Percentiles rank a stretch among this genome's conserved stretches.
phyloP scores from a whole-genome alignment of 2,888 invertebrate species.

The Cataglyphis rosenhaueri region DNA sequence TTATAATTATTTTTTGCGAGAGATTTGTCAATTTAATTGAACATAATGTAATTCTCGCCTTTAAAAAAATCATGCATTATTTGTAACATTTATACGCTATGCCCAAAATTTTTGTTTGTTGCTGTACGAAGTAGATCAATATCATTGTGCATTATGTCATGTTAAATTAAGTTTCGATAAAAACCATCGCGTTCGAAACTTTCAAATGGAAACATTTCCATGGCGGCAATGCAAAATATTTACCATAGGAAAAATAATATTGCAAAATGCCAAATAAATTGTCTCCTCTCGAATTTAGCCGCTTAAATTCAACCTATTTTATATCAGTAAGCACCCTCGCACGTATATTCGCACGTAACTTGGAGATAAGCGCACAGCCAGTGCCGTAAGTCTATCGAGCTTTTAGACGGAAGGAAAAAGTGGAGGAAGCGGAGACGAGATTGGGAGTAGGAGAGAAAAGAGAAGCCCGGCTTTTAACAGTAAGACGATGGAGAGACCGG shows the following conservation, averaged over 20 bases:
- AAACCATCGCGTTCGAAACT: not conserved
- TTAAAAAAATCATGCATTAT: not conserved
- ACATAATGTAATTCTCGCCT: not conserved
- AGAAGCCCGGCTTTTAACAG: conserved; percentile 67
- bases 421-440: conserved; percentile 52
- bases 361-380: conserved; percentile 44
- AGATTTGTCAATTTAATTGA: conserved; percentile 16
- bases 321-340: conserved; percentile 40
- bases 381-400: conserved; percentile 50
- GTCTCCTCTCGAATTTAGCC: conserved; percentile 8
- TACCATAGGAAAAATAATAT: not conserved
- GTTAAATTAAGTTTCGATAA: not conserved
- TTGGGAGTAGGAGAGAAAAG: conserved; percentile 54
- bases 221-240: not conserved
- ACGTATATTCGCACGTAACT: conserved; percentile 42
- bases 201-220: not conserved
- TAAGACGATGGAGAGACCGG: conserved; percentile 64
- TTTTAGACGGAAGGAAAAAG: conserved; percentile 50
- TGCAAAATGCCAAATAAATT: conserved; percentile 10
- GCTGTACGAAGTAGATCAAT: not conserved
- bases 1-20: not conserved
- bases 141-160: not conserved
- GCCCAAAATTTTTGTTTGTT: not conserved
- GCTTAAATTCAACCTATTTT: conserved; percentile 41
- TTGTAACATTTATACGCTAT: not conserved